phyloP scores from a whole-genome alignment of 2,888 invertebrate genomes.

The Endomychus coccineus region DNA sequence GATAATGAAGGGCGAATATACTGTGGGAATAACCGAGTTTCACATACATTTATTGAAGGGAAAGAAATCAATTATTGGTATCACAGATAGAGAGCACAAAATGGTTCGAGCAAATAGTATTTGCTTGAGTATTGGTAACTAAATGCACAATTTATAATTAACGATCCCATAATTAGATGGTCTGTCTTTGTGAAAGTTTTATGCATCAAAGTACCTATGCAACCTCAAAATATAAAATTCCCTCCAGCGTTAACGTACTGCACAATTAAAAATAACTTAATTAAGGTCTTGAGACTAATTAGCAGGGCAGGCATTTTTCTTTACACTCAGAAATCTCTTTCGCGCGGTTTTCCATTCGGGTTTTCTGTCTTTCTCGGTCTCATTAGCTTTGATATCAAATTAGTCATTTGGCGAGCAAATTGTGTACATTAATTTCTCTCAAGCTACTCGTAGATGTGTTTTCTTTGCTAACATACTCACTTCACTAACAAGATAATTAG shows the following conservation, averaged over 20 bases:
- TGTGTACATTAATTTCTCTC: slow-evolving; percentile 14
- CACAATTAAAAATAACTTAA: slow-evolving; percentile 61
- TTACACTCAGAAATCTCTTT: slow-evolving; percentile 19
- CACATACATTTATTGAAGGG: too few relatives aligned
- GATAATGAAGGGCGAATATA: too few relatives aligned
- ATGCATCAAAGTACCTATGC: slow-evolving; percentile 24
- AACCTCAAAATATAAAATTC: slow-evolving; percentile 27
- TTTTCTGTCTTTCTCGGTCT: slow-evolving; percentile 34
- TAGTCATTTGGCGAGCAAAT: slow-evolving; percentile 44
- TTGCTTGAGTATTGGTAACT: too few relatives aligned
- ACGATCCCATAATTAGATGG: slow-evolving; percentile 20
- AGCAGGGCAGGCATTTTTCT: slow-evolving; percentile 44
- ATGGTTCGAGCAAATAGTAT: too few relatives aligned
- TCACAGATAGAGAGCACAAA: too few relatives aligned
- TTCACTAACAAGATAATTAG: slow-evolving; percentile 16
- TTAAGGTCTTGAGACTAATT: slow-evolving; percentile 61
- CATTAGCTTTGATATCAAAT: slow-evolving; percentile 39
- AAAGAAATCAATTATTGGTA: too few relatives aligned
- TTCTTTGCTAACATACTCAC: slow-evolving; percentile 15
- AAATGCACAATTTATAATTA: slow-evolving; percentile 17
- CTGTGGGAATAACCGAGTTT: too few relatives aligned
- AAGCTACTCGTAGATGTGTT: slow-evolving; percentile 15
- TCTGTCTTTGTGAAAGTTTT: slow-evolving; percentile 22
- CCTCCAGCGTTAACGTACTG: slow-evolving; percentile 35
- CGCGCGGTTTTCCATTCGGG: slow-evolving; percentile 19